Evolutionary conservation across 2,113 vertebrate species (phyloP).

Genomic region (Dendropsophus ebraccatus): DNA sequence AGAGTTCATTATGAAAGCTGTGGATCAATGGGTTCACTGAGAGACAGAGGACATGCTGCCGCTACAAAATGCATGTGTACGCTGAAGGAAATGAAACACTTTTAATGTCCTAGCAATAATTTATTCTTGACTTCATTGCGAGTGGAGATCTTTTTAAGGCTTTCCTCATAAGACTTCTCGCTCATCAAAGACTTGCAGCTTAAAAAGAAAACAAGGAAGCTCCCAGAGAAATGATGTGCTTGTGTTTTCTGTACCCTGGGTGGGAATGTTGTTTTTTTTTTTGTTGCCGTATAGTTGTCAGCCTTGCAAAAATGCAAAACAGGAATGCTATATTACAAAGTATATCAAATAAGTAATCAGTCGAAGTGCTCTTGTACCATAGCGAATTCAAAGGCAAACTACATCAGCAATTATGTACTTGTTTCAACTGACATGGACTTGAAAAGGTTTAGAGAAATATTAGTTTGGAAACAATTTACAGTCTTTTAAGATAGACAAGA

Average conservation of each 20-base stretch:
- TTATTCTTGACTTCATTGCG: conserved; percentile 64
- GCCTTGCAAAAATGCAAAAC: conserved; percentile 7
- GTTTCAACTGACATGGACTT: not conserved
- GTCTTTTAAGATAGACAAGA: not conserved
- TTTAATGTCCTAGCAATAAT: conserved; percentile 70
- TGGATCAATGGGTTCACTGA: conserved; percentile 85
- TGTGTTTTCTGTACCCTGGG: not conserved
- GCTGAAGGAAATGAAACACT: conserved; percentile 74
- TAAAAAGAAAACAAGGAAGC: conserved; percentile 24
- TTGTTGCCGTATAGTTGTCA: not conserved
- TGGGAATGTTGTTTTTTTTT: not conserved
- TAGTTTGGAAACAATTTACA: not conserved
- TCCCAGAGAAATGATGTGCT: conserved; percentile 8
- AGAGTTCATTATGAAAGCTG: conserved; percentile 87
- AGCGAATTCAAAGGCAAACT: not conserved
- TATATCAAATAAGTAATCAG: conserved; percentile 21
- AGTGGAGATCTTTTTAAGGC: too few relatives aligned
- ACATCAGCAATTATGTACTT: not conserved
- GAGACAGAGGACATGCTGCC: conserved; percentile 74
- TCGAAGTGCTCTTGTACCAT: not conserved
- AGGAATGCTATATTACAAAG: not conserved
- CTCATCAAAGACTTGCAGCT: conserved; percentile 45
- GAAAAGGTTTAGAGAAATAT: conserved; percentile 2
- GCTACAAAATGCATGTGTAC: conserved; percentile 71
- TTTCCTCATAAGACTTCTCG: conserved; percentile 40